phyloP scores from a whole-genome alignment of 2,797 vertebrate species.

The Cossypha heuglini region DNA sequence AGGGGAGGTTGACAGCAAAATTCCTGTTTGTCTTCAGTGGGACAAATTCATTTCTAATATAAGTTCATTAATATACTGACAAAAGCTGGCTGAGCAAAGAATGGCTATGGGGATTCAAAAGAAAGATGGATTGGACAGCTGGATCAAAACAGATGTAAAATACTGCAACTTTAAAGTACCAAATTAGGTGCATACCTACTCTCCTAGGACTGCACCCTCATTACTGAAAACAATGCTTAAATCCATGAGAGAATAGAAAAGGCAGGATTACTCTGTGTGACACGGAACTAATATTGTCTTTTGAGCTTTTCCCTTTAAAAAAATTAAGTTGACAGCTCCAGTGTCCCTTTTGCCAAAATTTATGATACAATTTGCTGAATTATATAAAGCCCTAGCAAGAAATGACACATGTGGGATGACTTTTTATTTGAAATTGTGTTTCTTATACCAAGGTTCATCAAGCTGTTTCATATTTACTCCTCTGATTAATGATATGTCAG shows the following conservation, averaged over 20 bases:
- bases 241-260: background rate
- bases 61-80: background rate
- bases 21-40: background rate
- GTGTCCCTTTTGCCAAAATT: constrained; percentile 55
- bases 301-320: constrained; percentile 56
- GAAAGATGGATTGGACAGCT: background rate
- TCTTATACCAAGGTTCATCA: constrained; percentile 71
- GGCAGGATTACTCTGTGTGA: background rate
- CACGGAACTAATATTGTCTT: constrained; percentile 37
- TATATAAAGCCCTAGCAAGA: constrained; percentile 58
- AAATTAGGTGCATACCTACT: background rate
- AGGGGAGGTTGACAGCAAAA: background rate
- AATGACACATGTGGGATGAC: constrained; percentile 66
- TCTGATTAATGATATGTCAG: constrained; percentile 78
- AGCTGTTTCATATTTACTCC: constrained; percentile 76
- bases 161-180: background rate
- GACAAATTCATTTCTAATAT: background rate
- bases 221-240: constrained; percentile 16
- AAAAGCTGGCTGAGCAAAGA: background rate
- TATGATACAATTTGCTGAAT: constrained; percentile 66
- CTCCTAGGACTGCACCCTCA: background rate
- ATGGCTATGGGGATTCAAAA: background rate
- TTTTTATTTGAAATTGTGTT: constrained; percentile 74
- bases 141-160: background rate
- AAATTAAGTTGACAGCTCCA: constrained; percentile 29